A percentile compares a stretch with the other conserved stretches of the same genome.
Conservation (phyloP, 2,113 vertebrate species). For the Asarcornis scutulata region DNA sequence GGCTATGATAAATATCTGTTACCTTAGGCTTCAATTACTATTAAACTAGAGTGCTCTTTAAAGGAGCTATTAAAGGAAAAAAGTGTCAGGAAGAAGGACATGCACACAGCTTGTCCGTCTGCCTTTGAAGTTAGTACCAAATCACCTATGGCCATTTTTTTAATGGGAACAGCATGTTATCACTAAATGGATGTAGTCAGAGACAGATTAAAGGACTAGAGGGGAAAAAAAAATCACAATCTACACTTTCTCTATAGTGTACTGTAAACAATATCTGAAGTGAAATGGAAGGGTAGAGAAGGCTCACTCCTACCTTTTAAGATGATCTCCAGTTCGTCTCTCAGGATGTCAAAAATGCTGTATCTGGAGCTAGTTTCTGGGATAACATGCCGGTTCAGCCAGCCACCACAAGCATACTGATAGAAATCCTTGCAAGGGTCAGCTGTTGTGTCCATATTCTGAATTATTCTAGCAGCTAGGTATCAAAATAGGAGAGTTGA, state of each 20-base stretch:
- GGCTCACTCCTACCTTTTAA: constrained; percentile 85
- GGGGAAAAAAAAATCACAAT: background rate
- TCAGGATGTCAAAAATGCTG: constrained; percentile 93
- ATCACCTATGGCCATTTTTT: background rate
- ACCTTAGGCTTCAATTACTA: background rate
- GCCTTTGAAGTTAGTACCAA: background rate
- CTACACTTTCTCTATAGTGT: background rate
- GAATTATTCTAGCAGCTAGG: constrained; percentile 90
- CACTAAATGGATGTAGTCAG: background rate
- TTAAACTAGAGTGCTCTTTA: background rate
- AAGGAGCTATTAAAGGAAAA: background rate
- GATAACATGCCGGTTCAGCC: constrained; percentile 91
- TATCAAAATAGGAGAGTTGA: background rate
- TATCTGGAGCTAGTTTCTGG: constrained; percentile 93
- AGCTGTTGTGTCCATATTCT: constrained; percentile 88
- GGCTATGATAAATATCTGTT: background rate
- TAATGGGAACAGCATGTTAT: background rate
- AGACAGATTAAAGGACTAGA: constrained; percentile 23
- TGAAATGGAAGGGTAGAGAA: background rate
- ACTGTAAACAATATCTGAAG: background rate
- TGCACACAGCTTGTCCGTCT: background rate
- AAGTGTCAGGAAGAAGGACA: background rate
- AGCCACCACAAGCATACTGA: constrained; percentile 93
- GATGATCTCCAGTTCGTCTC: constrained; percentile 92
- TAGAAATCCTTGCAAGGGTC: constrained; percentile 95